Evolutionary conservation across 2,888 invertebrate genomes (phyloP).

Genomic region (Uloborus plumipes): DNA sequence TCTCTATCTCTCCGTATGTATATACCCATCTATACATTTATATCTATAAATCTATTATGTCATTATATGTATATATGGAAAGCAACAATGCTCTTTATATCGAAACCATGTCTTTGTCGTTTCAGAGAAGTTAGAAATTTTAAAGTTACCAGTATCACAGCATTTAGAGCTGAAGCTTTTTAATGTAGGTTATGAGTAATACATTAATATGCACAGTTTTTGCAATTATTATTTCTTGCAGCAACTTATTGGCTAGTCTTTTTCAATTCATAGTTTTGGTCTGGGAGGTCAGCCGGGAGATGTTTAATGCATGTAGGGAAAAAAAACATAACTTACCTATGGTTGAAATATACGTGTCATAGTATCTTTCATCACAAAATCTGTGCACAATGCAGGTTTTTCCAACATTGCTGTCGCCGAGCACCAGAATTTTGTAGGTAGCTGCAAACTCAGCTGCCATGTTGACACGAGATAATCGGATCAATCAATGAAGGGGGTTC

Average conservation of each 20-base stretch:
- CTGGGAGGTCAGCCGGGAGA: too few relatives aligned
- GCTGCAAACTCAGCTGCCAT: conserved; percentile 65
- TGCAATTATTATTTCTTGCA: too few relatives aligned
- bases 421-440: conserved; percentile 87
- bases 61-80: neutral
- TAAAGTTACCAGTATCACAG: too few relatives aligned
- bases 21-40: neutral
- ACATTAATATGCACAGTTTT: too few relatives aligned
- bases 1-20: neutral
- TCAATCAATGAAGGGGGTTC: conserved; percentile 60
- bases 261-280: too few relatives aligned
- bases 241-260: too few relatives aligned
- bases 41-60: conserved; percentile 5
- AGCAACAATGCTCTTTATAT: too few relatives aligned
- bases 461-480: conserved; percentile 55
- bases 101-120: too few relatives aligned
- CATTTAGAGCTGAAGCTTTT: too few relatives aligned
- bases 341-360: conserved; percentile 90
- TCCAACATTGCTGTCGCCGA: conserved; percentile 90
- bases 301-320: neutral
- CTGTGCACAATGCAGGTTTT: conserved; percentile 92
- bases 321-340: conserved; percentile 79
- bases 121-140: too few relatives aligned
- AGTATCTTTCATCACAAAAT: conserved; percentile 90
- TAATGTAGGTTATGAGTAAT: too few relatives aligned